Conservation (phyloP, 2,888 invertebrate genomes). For the Thereva nobilitata region DNA sequence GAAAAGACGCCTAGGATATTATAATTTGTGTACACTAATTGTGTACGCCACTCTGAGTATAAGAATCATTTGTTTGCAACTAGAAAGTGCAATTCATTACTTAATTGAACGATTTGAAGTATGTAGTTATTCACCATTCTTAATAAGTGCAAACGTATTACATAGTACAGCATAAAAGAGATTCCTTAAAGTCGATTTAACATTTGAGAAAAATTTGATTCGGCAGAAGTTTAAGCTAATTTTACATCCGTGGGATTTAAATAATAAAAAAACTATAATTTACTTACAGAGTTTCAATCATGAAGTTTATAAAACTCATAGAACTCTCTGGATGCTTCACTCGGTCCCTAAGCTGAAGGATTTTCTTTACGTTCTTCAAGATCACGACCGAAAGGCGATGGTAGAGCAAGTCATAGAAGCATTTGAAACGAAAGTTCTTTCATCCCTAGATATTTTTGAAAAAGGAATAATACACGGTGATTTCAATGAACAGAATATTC, state of each 20-base stretch:
- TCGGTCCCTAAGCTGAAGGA: conserved; percentile 70
- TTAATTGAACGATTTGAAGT: too few relatives aligned
- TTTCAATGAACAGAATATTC: conserved; percentile 86
- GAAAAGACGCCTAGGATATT: too few relatives aligned
- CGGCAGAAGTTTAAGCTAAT: neutral
- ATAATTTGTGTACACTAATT: too few relatives aligned
- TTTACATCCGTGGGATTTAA: conserved; percentile 1
- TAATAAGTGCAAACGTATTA: too few relatives aligned
- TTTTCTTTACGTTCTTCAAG: conserved; percentile 71
- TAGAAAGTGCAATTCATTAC: too few relatives aligned
- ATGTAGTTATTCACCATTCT: too few relatives aligned
- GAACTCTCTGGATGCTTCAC: conserved; percentile 77
- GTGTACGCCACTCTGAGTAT: too few relatives aligned
- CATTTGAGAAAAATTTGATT: too few relatives aligned
- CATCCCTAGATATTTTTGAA: conserved; percentile 63
- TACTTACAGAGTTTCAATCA: conserved; percentile 69
- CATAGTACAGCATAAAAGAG: too few relatives aligned
- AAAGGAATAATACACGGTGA: conserved; percentile 84
- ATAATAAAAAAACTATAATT: neutral
- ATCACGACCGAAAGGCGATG: conserved; percentile 63
- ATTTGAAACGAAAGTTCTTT: conserved; percentile 70
- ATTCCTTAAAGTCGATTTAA: too few relatives aligned
- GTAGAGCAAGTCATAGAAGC: conserved; percentile 65
- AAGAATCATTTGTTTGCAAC: too few relatives aligned
- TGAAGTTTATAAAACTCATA: conserved; percentile 67